Evolutionary conservation across 1,140 invertebrate species (phyloP).

Genomic region (Leptinotarsa texana): DNA sequence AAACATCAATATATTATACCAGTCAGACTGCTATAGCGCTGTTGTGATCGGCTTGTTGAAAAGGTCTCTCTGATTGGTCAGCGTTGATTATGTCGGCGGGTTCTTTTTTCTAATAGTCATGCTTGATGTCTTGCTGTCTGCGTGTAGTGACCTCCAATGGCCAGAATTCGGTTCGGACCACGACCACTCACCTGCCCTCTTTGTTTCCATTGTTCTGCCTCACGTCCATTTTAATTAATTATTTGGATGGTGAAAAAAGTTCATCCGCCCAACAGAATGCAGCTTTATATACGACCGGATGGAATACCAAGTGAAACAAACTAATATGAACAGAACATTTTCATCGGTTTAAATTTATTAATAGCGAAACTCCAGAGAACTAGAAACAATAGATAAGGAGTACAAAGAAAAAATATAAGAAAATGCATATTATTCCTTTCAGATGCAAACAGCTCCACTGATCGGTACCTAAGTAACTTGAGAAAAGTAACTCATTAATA

Average conservation of each 20-base stretch:
- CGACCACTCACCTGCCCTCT: constrained; percentile 13
- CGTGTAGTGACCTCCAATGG: constrained; percentile 16
- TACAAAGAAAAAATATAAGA: no score
- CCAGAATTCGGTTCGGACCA: constrained; percentile 11
- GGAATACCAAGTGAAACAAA: no score
- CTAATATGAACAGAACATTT: no score
- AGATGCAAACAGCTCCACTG: no score
- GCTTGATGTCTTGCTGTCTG: constrained; percentile 44
- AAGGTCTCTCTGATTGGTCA: constrained; percentile 40
- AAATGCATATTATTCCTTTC: no score
- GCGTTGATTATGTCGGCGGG: constrained; percentile 43
- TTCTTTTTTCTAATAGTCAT: constrained; percentile 42
- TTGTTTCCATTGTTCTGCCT: constrained; percentile 25
- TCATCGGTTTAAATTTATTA: no score
- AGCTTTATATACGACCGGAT: not conserved
- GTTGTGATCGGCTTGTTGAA: constrained; percentile 41
- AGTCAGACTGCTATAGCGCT: constrained; percentile 26
- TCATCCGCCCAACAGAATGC: constrained; percentile 2
- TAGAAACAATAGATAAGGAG: no score
- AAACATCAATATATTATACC: constrained; percentile 25
- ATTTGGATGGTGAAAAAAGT: constrained; percentile 15
- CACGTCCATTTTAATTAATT: constrained; percentile 24
- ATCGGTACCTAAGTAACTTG: no score
- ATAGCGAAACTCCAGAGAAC: no score
- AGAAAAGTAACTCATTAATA: no score